Base-by-base conservation (phyloP, 2,113 vertebrate genomes). In the Nerophis ophidion region DNA sequence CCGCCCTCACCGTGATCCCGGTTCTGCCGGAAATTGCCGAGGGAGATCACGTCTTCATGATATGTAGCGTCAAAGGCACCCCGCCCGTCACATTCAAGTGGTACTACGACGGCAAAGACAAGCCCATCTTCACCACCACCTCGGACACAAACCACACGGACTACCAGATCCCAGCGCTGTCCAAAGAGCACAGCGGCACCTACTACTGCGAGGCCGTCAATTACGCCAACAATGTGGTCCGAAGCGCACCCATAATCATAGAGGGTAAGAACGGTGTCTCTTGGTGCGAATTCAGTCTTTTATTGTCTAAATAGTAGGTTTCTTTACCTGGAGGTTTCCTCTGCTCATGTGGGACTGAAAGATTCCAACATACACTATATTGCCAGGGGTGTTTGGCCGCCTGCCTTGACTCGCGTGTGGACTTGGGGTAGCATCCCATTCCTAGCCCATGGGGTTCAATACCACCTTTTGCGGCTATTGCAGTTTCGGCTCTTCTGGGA, bases 121-220 rank as follows among this genome's bases (percentile, higher is more conserved):
- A 7, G 1, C 69, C 76, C 0, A 48, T 90, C 17, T 0, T 48
- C 16, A 60, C 15, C 46, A 54, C 0, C 4, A 85, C 49, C 2
- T 52, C 71, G 5, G 1, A 46, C 12, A 0, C 0, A 0, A 72
- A 67, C 52, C 36, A 8, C 66, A 52, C 48, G 0, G 0, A 12
- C 38, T 72, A 74, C 34, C 0, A 3, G 40, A 12, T 84, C 46
- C 0, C 13, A 0, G 0, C 0, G 0, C 8, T 84, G 60, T 60
- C 54, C 19, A 82, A 60, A 14, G n/a, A 59, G 3, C 47, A 86
- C 50, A 77, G 77, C 0, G 86, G 80, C 33, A 19, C 0, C 0
- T 91, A 90, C 75, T 75, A 75, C 80, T 91, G 90, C 5, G 52
- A 77, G 59, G 89, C 86, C 15, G 0, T 14, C 42, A 91, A 91